Evolutionary conservation across 2,113 vertebrate genomes (phyloP), one percentile per base, ranked within the genome.

Genomic region (Lethenteron reissneri): DNA sequence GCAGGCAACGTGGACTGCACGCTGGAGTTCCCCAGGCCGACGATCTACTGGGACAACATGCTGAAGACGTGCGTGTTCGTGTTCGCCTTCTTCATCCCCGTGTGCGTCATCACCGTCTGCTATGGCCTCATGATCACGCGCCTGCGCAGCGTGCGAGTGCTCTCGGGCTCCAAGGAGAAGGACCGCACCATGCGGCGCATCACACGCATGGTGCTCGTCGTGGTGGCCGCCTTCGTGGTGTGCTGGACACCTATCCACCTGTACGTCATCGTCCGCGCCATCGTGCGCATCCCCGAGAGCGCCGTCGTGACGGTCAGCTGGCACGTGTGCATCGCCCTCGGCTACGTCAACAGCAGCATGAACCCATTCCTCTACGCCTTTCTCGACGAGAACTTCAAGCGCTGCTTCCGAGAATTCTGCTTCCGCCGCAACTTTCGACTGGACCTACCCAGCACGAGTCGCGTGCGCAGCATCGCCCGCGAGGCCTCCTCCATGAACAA

Each of bases 221-320:
- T 97, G 12, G 94, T 97, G 74, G 89, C 89, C 0, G 92, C 86
- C 77, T 97, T 97, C 80, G 89, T 97, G 76, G 76, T 97, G 80
- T 95, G 91, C 79, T 97, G 92, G 92, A 90, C 92, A 0, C 92
- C 92, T 75, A 97, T 97, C 79, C 92, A 97, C 79, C 84, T 97
- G 80, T 97, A 95, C 57, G 92, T 97, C 81, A 97, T 97, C 1
- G 74, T 97, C 78, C 91, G 81, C 81, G 92, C 85, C 0, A 79
- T 94, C 78, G 87, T 91, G 78, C 80, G 84, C 73, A 86, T 95
- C 9, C 76, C 92, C 76, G 80, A 80, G 73, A 89, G 90, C 77
- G 87, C 85, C 10, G 78, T 90, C 0, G 86, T 94, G 75, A 77
- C 85, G 75, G 88, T 87, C 73, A 83, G 85, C 79, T 87, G 95